Percentiles rank a stretch among this genome's conserved stretches.
Conservation (phyloP, 2,113 vertebrate genomes). For the Oryzias curvinotus region DNA sequence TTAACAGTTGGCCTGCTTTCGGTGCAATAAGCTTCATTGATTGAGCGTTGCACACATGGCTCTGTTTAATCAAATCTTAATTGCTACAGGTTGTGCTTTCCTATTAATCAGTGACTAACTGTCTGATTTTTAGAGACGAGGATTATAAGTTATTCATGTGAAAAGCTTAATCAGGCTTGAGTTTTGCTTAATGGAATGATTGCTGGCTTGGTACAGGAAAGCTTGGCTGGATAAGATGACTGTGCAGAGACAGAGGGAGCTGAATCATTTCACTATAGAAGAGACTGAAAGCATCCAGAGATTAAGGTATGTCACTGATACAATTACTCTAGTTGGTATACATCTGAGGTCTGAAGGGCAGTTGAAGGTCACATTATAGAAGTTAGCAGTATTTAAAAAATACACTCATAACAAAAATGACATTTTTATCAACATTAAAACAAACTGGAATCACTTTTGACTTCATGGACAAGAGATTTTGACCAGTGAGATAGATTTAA, state of each 20-base stretch:
- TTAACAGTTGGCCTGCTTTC: slow-evolving; percentile 40
- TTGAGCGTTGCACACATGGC: slow-evolving; percentile 43
- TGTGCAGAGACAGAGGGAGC: slow-evolving; percentile 58
- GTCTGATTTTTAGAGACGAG: slow-evolving; percentile 20
- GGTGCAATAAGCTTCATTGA: slow-evolving; percentile 41
- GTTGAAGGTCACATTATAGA: no score
- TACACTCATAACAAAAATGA: background rate
- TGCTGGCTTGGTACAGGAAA: slow-evolving; percentile 50
- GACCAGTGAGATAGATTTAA: no score
- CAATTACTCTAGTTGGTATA: background rate
- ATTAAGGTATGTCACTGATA: slow-evolving; percentile 58
- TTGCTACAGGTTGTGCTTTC: slow-evolving; percentile 41
- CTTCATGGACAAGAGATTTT: no score
- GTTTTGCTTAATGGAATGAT: slow-evolving; percentile 26
- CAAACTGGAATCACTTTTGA: no score
- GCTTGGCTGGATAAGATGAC: slow-evolving; percentile 73
- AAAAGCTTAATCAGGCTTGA: slow-evolving; percentile 27
- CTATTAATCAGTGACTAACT: slow-evolving; percentile 48
- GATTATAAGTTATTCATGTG: slow-evolving; percentile 35
- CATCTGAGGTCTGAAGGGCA: no score
- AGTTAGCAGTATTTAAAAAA: background rate
- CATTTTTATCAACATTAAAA: no score
- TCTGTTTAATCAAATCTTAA: slow-evolving; percentile 58
- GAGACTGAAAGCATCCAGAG: slow-evolving; percentile 57
- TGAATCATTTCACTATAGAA: slow-evolving; percentile 63